Base-by-base conservation (phyloP, 1,140 invertebrate genomes). In the Hesperophylax magnus region DNA sequence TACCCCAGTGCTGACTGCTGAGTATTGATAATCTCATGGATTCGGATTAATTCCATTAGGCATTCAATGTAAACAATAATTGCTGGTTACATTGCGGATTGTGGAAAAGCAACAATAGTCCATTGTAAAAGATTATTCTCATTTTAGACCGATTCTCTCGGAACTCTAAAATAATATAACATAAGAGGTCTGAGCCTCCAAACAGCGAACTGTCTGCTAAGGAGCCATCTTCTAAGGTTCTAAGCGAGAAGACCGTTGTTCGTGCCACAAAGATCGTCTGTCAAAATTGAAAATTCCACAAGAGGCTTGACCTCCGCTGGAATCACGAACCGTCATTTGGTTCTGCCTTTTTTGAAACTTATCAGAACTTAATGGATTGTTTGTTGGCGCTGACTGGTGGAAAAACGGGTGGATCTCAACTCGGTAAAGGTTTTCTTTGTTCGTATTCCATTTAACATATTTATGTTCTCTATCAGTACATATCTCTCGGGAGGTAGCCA, bases 21-120 rank as follows among this genome's bases (percentile, higher is more conserved):
- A 39, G 27, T 39, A 31, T 74, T 34, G 52, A 24, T 18, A 27
- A 74, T 56, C 20, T 15, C 61, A 24, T 31, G 65, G 31, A 69
- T 39, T 39, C 34, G 61, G 63, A n/a, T 56, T 61, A 24, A 11
- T 60, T 56, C 63, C 18, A 69, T 31, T 65, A 54, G 31, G 14
- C 56, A n/a, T 58, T 72, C 78, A 79, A 74, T 74, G 69, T 74
- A 67, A 79, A 79, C 63, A 79, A 79, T 79, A 67, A 74, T 54
- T 63, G 78, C 24, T 79, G 22, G 67, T 79, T 74, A 79, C 78
- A 72, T 61, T 20, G 69, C 56, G 56, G 69, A 79, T 79, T 79
- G 78, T 79, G 78, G 54, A 79, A 79, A 52, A 61, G 54, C 74
- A n/a, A 69, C 77, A 58, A 71, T 31, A n/a, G 39, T 31, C 60